A percentile compares a stretch with the other conserved stretches of the same genome.
phyloP scores from a whole-genome alignment of 2,888 invertebrate species.

The Hydraecia micacea region DNA sequence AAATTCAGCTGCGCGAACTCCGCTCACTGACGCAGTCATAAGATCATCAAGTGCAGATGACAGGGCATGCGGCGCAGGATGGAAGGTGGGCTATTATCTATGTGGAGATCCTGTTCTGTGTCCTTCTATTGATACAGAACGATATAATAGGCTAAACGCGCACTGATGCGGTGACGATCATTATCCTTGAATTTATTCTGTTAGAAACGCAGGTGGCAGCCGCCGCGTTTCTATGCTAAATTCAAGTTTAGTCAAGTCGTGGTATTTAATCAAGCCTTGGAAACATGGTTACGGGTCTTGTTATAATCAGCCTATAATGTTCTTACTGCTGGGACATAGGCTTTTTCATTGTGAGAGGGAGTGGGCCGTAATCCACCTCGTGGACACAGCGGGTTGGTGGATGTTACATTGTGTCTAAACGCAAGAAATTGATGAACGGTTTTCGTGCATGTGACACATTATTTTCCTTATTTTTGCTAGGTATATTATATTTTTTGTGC shows the following conservation, averaged over 20 bases:
- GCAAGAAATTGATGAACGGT: not conserved
- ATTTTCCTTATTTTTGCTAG: not conserved
- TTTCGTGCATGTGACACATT: not conserved
- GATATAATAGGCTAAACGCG: not conserved
- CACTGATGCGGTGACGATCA: not conserved
- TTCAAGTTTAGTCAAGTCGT: not conserved
- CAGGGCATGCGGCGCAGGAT: too few species aligned
- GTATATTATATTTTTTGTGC: too few species aligned
- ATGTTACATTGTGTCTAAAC: not conserved
- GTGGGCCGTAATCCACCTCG: not conserved
- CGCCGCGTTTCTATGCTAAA: not conserved
- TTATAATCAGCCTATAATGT: not conserved
- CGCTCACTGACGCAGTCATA: not conserved
- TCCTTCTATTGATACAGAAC: not conserved
- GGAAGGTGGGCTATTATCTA: too few species aligned
- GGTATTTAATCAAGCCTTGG: too few species aligned
- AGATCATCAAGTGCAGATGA: too few species aligned
- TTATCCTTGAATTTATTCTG: not conserved
- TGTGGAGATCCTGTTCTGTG: too few species aligned
- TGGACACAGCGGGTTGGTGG: not conserved
- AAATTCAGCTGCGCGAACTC: not conserved
- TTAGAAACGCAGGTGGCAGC: not conserved
- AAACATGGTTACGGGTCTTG: not conserved
- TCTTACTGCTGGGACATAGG: too few species aligned
- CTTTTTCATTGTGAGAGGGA: not conserved